Evolutionary conservation across 2,888 invertebrate genomes (phyloP).

Genomic region (Capitulum mitella): DNA sequence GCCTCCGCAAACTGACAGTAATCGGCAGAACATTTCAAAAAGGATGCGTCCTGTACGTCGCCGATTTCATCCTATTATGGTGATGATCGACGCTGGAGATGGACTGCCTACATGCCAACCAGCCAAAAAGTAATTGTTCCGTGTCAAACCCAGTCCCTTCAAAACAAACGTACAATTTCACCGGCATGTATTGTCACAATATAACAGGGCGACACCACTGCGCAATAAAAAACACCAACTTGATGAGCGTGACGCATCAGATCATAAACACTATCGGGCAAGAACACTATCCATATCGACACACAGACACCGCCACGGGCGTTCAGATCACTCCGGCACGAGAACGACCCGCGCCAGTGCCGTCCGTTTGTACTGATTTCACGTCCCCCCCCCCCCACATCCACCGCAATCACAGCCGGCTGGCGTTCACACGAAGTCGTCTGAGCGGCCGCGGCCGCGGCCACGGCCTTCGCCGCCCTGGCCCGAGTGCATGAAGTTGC

Average conservation of each 20-base stretch:
- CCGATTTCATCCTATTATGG: no score
- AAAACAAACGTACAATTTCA: neutral
- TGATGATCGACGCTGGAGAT: no score
- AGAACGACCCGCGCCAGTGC: no score
- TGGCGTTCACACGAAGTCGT: neutral
- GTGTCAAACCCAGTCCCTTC: no score
- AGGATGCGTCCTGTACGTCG: no score
- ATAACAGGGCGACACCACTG: neutral
- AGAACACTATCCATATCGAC: neutral
- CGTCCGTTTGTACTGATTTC: neutral
- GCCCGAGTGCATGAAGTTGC: slow-evolving; percentile 62
- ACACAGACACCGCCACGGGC: neutral
- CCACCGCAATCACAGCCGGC: neutral
- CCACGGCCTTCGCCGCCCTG: slow-evolving; percentile 1
- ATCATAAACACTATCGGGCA: neutral
- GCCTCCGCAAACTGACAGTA: no score
- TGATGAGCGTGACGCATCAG: neutral
- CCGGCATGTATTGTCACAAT: slow-evolving; percentile 12
- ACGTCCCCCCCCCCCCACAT: neutral
- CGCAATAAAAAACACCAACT: slow-evolving; percentile 1
- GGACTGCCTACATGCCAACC: no score
- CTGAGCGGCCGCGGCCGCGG: neutral
- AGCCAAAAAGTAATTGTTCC: no score
- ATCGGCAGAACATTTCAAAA: no score
- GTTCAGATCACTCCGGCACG: neutral